Conservation (phyloP, 2,797 vertebrate species). For the Cercopithecus diana region DNA sequence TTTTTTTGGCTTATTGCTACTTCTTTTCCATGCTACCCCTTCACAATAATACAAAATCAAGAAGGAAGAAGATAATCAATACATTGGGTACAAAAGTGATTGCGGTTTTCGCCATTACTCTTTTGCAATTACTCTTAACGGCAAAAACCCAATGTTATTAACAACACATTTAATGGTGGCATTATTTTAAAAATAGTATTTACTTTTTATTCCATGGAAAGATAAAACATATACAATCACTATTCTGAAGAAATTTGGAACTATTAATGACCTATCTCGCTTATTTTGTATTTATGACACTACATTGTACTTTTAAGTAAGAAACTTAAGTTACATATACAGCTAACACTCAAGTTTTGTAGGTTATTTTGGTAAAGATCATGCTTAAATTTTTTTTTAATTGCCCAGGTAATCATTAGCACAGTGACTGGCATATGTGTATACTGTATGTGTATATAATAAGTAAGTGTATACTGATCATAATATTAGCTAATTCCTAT, state of each 20-base stretch:
- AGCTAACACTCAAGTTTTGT: neutral
- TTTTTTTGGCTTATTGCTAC: neutral
- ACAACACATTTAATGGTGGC: neutral
- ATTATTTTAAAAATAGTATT: constrained; percentile 7
- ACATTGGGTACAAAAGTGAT: neutral
- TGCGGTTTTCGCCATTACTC: no score
- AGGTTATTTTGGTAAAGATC: neutral
- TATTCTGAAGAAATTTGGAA: neutral
- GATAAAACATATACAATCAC: neutral
- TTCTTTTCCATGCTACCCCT: neutral
- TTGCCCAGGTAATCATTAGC: neutral
- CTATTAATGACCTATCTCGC: neutral
- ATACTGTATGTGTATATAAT: neutral
- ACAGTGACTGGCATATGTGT: neutral
- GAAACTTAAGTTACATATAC: neutral
- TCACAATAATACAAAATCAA: constrained; percentile 3
- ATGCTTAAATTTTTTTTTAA: neutral
- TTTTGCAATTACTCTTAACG: no score
- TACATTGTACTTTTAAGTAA: neutral
- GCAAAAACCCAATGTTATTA: neutral
- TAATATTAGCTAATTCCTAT: neutral
- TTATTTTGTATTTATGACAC: neutral
- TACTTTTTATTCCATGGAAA: neutral
- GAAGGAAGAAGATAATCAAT: neutral
- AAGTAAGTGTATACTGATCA: neutral